Percentiles rank a stretch among this genome's conserved stretches.
These are phyloP conservation scores for Calameuta idolon DNA, from an alignment of 2,888 invertebrate genomes.

Conservation along the genomic window DNA sequence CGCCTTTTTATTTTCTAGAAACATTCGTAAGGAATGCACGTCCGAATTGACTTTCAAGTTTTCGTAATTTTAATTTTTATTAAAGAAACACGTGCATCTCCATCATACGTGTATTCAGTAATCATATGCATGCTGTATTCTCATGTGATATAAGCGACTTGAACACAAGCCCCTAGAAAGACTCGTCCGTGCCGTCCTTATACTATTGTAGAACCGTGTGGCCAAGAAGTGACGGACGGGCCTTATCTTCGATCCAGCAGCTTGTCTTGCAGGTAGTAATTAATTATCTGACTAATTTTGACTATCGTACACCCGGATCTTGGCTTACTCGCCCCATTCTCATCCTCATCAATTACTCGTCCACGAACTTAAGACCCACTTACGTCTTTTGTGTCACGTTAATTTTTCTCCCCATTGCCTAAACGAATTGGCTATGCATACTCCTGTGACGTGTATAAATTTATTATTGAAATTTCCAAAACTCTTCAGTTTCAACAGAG, in stretches of 20 bases:
- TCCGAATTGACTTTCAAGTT: too few species aligned
- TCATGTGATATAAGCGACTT: background rate
- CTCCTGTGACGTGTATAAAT: background rate
- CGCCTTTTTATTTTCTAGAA: background rate
- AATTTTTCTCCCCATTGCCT: background rate
- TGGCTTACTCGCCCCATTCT: constrained; percentile 7
- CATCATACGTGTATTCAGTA: background rate
- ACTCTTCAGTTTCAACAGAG: background rate
- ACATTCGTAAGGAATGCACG: too few species aligned
- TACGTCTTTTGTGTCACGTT: constrained; percentile 4
- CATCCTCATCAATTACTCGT: constrained; percentile 9
- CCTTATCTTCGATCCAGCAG: constrained; percentile 8
- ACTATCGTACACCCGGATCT: constrained; percentile 9
- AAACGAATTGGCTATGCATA: background rate
- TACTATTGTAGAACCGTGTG: constrained; percentile 1
- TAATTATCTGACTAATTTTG: constrained; percentile 10
- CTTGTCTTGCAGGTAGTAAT: constrained; percentile 9
- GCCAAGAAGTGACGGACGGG: constrained; percentile 8
- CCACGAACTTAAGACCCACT: constrained; percentile 7
- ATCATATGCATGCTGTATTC: background rate
- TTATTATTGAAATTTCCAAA: background rate
- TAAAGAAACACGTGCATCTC: too few species aligned
- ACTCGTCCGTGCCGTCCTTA: background rate
- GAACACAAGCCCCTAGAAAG: background rate
- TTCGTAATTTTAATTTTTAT: too few species aligned